phyloP scores from a whole-genome alignment of 2,113 vertebrate species.

The Cavia aperea region DNA sequence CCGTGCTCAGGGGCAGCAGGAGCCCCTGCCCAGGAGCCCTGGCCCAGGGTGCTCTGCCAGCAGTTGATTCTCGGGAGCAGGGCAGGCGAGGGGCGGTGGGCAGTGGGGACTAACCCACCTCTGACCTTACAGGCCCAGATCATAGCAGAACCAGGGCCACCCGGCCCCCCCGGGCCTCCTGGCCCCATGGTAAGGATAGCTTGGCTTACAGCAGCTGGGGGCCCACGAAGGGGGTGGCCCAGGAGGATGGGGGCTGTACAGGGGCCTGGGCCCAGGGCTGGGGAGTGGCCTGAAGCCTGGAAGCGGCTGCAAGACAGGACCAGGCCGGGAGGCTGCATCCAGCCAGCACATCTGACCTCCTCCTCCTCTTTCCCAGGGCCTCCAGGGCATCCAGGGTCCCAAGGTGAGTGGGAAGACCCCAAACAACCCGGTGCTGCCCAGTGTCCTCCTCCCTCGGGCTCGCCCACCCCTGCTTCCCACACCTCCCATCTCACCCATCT shows the following conservation, averaged over 20 bases:
- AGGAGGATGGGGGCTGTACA: background rate
- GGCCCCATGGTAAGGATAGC: constrained; percentile 79
- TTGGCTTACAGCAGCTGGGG: background rate
- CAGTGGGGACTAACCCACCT: background rate
- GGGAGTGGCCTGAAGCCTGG: background rate
- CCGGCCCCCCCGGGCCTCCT: constrained; percentile 85
- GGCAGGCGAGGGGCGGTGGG: rapidly evolving
- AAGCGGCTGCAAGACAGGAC: background rate
- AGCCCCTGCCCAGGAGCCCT: background rate
- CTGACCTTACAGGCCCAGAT: constrained; percentile 81
- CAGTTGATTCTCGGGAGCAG: background rate
- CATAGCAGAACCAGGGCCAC: constrained; percentile 88
- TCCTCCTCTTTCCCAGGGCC: constrained; percentile 78
- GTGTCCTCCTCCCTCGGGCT: background rate
- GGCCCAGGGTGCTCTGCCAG: background rate
- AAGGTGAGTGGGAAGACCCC: constrained; percentile 80
- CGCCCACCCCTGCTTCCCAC: background rate
- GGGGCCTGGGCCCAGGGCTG: background rate
- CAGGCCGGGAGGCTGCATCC: background rate
- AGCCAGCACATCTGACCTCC: background rate
- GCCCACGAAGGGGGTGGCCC: background rate
- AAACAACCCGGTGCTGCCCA: background rate
- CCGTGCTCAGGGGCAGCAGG: background rate
- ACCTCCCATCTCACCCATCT: background rate
- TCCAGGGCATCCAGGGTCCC: constrained; percentile 88